Evolutionary conservation across 2,888 invertebrate species (phyloP).

Genomic region (Lepidonotus clava): DNA sequence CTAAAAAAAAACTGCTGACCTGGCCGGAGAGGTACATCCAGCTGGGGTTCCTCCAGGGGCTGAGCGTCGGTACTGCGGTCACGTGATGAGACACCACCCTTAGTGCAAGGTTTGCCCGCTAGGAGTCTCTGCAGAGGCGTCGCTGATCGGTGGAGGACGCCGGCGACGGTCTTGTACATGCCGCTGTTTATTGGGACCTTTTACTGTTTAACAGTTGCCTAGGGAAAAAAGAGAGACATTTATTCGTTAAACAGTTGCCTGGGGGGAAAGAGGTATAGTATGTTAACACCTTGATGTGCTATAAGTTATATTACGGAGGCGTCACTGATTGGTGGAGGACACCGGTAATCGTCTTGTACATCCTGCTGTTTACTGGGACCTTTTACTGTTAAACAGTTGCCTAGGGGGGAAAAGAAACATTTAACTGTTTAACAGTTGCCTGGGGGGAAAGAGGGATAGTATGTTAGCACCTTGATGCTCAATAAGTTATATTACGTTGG

Average conservation of each 20-base stretch:
- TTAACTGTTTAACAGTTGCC: not conserved
- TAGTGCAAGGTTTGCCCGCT: not conserved
- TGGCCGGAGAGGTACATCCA: not conserved
- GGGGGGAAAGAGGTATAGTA: not conserved
- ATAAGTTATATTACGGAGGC: not conserved
- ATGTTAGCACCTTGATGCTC: not conserved
- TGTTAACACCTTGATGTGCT: not conserved
- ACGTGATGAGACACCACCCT: not conserved
- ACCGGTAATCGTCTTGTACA: not conserved
- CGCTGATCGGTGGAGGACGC: not conserved
- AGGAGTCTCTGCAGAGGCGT: not conserved
- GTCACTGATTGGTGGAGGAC: not conserved
- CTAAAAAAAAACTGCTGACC: not conserved
- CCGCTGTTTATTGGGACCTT: not conserved
- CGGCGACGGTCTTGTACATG: not conserved
- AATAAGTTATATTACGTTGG: not conserved
- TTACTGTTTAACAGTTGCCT: not conserved
- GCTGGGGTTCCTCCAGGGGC: not conserved
- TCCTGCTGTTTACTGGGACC: not conserved
- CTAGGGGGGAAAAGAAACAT: not conserved
- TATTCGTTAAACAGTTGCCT: not conserved
- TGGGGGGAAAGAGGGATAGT: not conserved
- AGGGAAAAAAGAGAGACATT: not conserved
- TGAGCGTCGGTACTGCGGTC: not conserved
- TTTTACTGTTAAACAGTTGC: not conserved